Base-by-base conservation (phyloP, 2,888 invertebrate species). In the Deilephila elpenor region DNA sequence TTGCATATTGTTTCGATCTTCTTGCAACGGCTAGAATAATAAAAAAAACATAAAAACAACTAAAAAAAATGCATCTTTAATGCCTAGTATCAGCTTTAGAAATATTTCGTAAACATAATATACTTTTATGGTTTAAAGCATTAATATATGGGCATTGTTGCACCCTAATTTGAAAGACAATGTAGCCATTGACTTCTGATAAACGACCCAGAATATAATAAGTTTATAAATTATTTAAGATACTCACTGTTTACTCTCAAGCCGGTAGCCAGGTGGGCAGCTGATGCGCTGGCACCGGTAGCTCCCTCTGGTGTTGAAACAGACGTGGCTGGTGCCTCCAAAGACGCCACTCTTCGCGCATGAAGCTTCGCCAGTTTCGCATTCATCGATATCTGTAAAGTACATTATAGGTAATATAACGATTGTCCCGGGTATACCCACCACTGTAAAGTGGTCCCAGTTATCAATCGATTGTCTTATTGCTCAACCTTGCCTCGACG, bases 301-400 rank as follows among this genome's bases (percentile, higher is more conserved):
- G 59, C 97, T 96, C 0, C 99, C 99, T 61, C 98, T 94, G 0
- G 97, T 98, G 90, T 99, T 99, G 73, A 98, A 96, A 86, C 99
- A 99, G 17, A 97, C 95, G 72, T 93, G 89, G 20, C 89, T 91
- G 0, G 86, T 82, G 0, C 88, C 88, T 75, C 97, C 96, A 73
- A 96, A 96, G 0, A 95, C 86, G 1, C 93, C 93, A 11, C 91
- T 92, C 79, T 96, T 96, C 0, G 90, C 95, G 83, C 99, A 99
- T 25, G 96, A 96, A 78, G 98, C 97, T 5, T 95, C 96, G 0
- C 97, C 96, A 0, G 96, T 95, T 19, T 96, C 95, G 81, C 99
- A 99, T 86, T 99, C 99, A 88, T 99, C 97, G 72, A 98, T 96
- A 73, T 94, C 94, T 94, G 78, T 0, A 78, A 34, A 14, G 14